A percentile compares a stretch with the other conserved stretches of the same genome.
These are phyloP conservation scores for Nansenia antarctica DNA, from an alignment of 2,113 vertebrate genomes.

Conservation along the genomic window DNA sequence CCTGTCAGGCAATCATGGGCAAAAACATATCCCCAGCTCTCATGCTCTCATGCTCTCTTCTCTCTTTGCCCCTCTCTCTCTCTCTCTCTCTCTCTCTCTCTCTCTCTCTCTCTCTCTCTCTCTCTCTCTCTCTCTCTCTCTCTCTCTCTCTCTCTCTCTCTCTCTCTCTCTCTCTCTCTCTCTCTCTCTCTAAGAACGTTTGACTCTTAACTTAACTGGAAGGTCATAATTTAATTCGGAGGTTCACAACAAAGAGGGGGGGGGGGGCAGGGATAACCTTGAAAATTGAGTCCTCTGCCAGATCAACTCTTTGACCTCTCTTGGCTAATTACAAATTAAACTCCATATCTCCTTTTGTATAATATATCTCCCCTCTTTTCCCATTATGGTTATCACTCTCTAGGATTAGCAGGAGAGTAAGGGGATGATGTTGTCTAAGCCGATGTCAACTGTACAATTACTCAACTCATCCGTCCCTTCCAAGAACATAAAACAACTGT, in stretches of 20 bases:
- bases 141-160: no score
- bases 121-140: background rate
- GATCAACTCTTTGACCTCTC: conserved; percentile 62
- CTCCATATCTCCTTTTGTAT: conserved; percentile 59
- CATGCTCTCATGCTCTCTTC: background rate
- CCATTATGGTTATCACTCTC: conserved; percentile 70
- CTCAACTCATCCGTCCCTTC: conserved; percentile 57
- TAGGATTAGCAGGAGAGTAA: conserved; percentile 69
- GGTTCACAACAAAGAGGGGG: conserved; percentile 35
- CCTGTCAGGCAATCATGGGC: conserved; percentile 48
- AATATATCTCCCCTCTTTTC: conserved; percentile 48
- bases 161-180: background rate
- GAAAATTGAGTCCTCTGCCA: conserved; percentile 21
- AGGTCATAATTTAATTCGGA: conserved; percentile 58
- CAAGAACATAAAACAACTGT: conserved; percentile 57
- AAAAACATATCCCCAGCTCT: conserved; percentile 31
- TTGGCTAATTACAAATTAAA: conserved; percentile 72
- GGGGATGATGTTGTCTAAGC: conserved; percentile 72
- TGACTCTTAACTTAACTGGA: conserved; percentile 44
- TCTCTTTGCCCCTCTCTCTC: background rate
- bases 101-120: conserved; percentile 3
- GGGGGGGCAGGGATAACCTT: conserved; percentile 53
- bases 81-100: background rate
- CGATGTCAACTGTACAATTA: conserved; percentile 75
- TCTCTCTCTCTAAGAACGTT: conserved; percentile 44